These are phyloP conservation scores for Drosophila setosimentum DNA, from an alignment of 2,888 invertebrate species.

Conservation along the genomic window DNA sequence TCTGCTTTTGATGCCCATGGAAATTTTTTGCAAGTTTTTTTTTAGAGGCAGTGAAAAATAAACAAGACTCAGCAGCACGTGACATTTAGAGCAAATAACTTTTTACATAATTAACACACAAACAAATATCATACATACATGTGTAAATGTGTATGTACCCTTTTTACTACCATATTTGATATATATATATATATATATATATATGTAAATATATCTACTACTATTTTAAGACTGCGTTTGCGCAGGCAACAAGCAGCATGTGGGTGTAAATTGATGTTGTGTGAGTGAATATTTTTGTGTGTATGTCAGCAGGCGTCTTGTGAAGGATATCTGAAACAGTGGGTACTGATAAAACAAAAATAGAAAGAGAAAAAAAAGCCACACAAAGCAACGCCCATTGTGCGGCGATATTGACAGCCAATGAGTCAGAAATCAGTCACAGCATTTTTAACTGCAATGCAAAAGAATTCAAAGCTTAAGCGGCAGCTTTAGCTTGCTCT, in stretches of 20 bases:
- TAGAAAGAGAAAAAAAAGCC: background rate
- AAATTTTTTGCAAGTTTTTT: constrained; percentile 17
- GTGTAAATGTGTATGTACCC: constrained; percentile 16
- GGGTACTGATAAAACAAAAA: constrained; percentile 33
- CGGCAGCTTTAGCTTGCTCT: constrained; percentile 6
- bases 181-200: constrained; percentile 19
- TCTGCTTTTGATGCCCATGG: constrained; percentile 12
- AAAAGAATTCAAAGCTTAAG: constrained; percentile 12
- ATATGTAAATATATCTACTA: constrained; percentile 59
- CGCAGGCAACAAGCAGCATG: constrained; percentile 46
- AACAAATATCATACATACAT: constrained; percentile 17
- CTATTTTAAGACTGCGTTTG: constrained; percentile 63
- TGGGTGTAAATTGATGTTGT: constrained; percentile 31
- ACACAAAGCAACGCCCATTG: constrained; percentile 56
- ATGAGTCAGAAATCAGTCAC: constrained; percentile 44
- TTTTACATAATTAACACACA: constrained; percentile 54
- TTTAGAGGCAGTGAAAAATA: constrained; percentile 24
- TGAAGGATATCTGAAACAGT: constrained; percentile 54
- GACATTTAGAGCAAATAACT: constrained; percentile 29
- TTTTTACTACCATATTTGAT: constrained; percentile 50
- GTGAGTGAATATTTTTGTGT: constrained; percentile 17
- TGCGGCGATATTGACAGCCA: constrained; percentile 38
- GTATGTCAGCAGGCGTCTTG: constrained; percentile 11
- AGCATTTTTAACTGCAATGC: constrained; percentile 14
- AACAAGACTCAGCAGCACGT: constrained; percentile 43